Evolutionary conservation across 2,888 invertebrate genomes (phyloP), one percentile per base, ranked within the genome.

Genomic region (Panorpa germanica): DNA sequence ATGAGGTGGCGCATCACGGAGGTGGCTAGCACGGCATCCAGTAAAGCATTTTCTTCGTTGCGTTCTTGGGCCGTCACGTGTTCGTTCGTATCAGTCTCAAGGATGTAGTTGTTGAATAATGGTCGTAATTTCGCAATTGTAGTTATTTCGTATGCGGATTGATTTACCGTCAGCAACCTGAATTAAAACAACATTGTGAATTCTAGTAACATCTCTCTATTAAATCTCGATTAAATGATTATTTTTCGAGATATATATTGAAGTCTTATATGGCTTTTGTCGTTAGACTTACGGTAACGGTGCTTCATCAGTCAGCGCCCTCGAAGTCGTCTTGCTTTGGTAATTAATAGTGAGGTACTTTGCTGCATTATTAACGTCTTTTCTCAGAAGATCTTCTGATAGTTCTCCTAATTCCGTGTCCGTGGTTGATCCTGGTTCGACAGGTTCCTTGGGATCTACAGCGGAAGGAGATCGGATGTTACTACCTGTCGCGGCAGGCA

Each of bases 61-160:
- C 65, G 63, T 52, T 85, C 82, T 48, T 62, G 63, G 11, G 72
- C 57, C 3, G 77, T 80, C 15, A 82, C 70, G 41, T 75, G 57
- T 52, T 90, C 90, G 43, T 74, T 70, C n/a, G 65, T 59, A 31
- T 63, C 56, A 0, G 74, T 69, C 39, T 77, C 70, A 34, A 74
- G 56, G 44, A 83, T 71, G 48, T 90, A 93, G 52, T 93, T 91
- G 49, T 93, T 80, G 48, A 78, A 69, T 24, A 93, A 63, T 17
- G 63, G 56, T 25, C 70, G 48, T 40, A 90, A 63, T 43, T 71
- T 75, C 38, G 72, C 63, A 35, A 88, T 70, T 3, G 86, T 82
- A 4, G 70, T 60, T 38, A 73, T 70, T 46, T 68, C 61, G 49
- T 66, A 66, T 12, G 61, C 70, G 38, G 62, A 65, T 7, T 64